These are phyloP conservation scores for Drosophila mettleri DNA, from an alignment of 2,888 invertebrate genomes.

Conservation along the genomic window DNA sequence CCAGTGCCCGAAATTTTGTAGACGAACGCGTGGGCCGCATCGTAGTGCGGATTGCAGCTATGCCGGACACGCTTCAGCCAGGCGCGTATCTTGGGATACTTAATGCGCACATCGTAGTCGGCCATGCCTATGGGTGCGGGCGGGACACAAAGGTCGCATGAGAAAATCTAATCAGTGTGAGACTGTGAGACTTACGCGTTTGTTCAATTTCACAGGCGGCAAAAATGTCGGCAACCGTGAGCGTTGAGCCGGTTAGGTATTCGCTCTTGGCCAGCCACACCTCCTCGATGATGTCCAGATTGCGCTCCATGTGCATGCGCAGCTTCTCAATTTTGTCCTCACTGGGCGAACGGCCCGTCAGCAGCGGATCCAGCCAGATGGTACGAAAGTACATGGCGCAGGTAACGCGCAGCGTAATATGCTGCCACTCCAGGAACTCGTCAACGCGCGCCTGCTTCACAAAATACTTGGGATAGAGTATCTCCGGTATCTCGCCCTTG, in stretches of 20 bases:
- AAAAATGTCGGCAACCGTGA: conserved; percentile 90
- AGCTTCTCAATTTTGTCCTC: conserved; percentile 84
- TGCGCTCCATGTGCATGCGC: conserved; percentile 86
- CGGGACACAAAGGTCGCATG: background rate
- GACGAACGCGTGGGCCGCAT: conserved; percentile 87
- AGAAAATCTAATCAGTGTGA: background rate
- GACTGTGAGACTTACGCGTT: conserved; percentile 86
- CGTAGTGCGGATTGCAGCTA: conserved; percentile 88
- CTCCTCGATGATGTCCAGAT: conserved; percentile 87
- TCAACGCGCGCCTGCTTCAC: conserved; percentile 88
- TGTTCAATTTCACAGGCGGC: conserved; percentile 92
- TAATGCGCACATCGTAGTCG: conserved; percentile 88
- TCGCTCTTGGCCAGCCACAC: conserved; percentile 87
- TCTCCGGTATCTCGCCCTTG: conserved; percentile 85
- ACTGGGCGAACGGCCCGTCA: conserved; percentile 85
- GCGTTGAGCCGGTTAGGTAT: conserved; percentile 87
- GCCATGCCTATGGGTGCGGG: conserved; percentile 87
- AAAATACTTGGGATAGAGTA: conserved; percentile 89
- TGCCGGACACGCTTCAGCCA: conserved; percentile 89
- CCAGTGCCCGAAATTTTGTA: conserved; percentile 86
- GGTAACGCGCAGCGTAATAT: conserved; percentile 86
- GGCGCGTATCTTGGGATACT: conserved; percentile 87
- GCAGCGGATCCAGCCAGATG: conserved; percentile 86
- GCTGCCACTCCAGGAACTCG: conserved; percentile 91
- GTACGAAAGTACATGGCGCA: conserved; percentile 87